Percentiles rank a stretch among this genome's conserved stretches.
These are phyloP conservation scores for Clarias laeviceps DNA, from an alignment of 2,797 vertebrate species.

Conservation along the genomic window DNA sequence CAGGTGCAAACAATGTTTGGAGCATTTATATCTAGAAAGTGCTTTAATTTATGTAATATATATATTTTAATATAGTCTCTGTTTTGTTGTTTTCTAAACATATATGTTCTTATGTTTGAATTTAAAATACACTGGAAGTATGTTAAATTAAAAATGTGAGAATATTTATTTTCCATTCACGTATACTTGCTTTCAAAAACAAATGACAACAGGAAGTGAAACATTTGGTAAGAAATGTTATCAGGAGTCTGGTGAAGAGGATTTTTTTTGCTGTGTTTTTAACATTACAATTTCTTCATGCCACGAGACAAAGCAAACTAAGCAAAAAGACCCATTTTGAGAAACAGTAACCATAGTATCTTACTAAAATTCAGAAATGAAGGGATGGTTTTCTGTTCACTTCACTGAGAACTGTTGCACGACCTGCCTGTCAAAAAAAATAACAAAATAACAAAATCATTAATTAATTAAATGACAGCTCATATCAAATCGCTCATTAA, in stretches of 20 bases:
- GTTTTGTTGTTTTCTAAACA: not conserved
- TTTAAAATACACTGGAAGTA: not conserved
- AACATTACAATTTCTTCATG: not conserved
- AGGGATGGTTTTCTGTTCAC: constrained; percentile 16
- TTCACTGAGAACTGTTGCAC: not conserved
- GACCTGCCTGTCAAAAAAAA: not conserved
- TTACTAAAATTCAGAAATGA: not conserved
- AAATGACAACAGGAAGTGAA: not conserved
- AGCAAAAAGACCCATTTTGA: not conserved
- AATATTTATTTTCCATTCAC: not conserved
- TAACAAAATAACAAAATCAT: not conserved
- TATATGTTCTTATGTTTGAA: not conserved
- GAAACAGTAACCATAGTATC: not conserved
- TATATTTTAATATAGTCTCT: not conserved
- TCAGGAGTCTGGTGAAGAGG: not conserved
- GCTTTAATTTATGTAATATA: not conserved
- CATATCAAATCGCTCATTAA: not conserved
- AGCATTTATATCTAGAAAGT: not conserved
- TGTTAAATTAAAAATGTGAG: not conserved
- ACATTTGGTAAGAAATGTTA: not conserved
- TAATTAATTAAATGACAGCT: not conserved
- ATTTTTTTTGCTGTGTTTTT: not conserved
- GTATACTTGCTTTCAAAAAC: not conserved
- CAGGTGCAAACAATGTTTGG: not conserved
- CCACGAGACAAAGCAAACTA: not conserved